A percentile compares a stretch with the other conserved stretches of the same genome.
These are phyloP conservation scores for Enteromius mattozi DNA, from an alignment of 2,797 vertebrate genomes.

Conservation along the genomic window DNA sequence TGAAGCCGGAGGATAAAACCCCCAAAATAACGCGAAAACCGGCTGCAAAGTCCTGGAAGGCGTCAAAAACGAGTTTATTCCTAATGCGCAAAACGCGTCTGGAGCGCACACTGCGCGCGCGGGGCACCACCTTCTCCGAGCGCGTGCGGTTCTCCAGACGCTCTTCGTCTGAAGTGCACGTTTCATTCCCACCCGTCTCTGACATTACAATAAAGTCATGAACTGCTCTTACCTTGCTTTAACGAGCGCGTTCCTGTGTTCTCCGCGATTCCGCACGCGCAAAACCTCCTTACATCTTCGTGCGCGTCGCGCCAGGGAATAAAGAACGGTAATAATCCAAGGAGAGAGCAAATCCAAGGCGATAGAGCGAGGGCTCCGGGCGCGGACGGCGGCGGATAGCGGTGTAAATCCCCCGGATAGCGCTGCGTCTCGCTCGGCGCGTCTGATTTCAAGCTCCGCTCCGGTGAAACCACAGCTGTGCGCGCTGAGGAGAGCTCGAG, in stretches of 20 bases:
- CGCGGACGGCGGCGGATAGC: conserved; percentile 39
- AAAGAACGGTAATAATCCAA: conserved; percentile 55
- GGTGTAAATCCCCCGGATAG: conserved; percentile 59
- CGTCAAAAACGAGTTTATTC: background rate
- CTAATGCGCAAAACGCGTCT: conserved; percentile 35
- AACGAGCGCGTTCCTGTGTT: conserved; percentile 30
- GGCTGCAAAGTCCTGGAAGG: background rate
- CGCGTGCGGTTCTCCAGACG: background rate
- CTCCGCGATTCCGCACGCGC: conserved; percentile 21
- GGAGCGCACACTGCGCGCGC: conserved; percentile 36
- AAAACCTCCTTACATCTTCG: conserved; percentile 55
- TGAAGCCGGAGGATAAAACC: background rate
- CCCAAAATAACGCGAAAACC: background rate
- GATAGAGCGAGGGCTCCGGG: conserved; percentile 26
- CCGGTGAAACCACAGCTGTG: conserved; percentile 78
- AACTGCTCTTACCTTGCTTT: conserved; percentile 41
- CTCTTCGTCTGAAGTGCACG: background rate
- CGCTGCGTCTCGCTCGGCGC: conserved; percentile 60
- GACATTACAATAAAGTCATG: background rate
- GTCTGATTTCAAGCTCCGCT: conserved; percentile 76
- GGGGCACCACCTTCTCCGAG: conserved; percentile 20
- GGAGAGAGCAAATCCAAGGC: conserved; percentile 50
- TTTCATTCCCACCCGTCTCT: background rate
- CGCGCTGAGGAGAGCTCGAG: conserved; percentile 71
- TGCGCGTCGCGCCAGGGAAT: background rate